These are phyloP conservation scores for Dreissena rostriformis DNA, from an alignment of 1,140 invertebrate genomes.

Conservation along the genomic window DNA sequence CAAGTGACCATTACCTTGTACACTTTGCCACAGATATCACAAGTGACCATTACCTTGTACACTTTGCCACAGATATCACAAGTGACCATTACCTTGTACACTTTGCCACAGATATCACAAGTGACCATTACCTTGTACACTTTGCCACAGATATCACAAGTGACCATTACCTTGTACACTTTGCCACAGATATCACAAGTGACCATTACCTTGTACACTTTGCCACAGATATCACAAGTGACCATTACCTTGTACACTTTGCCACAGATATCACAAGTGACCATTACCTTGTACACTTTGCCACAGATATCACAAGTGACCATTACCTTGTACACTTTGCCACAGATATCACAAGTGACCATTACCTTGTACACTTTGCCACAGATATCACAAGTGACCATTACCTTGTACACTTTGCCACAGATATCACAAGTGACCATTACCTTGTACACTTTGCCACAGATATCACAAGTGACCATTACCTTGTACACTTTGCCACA, in stretches of 20 bases:
- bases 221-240: not conserved
- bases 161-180: not conserved
- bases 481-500: not conserved
- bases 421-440: not conserved
- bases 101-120: not conserved
- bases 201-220: not conserved
- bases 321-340: not conserved
- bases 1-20: not conserved
- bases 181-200: not conserved
- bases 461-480: slow-evolving; percentile 7
- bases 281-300: not conserved
- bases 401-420: slow-evolving; percentile 12
- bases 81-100: no score
- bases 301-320: not conserved
- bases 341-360: not conserved
- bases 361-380: not conserved
- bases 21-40: not conserved
- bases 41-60: slow-evolving; percentile 75
- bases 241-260: not conserved
- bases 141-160: not conserved
- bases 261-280: not conserved
- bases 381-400: not conserved
- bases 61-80: slow-evolving; percentile 81
- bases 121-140: not conserved
- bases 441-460: slow-evolving; percentile 12